A percentile compares a stretch with the other conserved stretches of the same genome.
Evolutionary conservation across 2,888 invertebrate genomes (phyloP).

Genomic region (Cataglyphis altisquamis): DNA sequence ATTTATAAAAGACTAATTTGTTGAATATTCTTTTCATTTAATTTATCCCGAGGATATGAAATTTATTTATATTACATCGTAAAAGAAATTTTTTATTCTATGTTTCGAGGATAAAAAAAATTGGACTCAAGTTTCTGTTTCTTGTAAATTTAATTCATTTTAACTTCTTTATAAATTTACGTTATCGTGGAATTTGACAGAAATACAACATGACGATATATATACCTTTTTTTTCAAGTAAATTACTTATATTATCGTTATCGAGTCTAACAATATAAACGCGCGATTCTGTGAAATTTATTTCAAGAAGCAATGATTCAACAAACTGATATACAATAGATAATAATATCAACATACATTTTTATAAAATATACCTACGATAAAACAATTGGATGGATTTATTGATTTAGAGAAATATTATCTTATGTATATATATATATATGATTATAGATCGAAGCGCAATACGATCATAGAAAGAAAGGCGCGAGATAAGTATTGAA

Average conservation of each 20-base stretch:
- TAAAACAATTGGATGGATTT: background rate
- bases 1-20: background rate
- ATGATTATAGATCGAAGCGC: background rate
- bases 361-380: constrained; percentile 6
- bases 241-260: constrained; percentile 27
- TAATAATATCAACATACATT: background rate
- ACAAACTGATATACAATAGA: background rate
- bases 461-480: background rate
- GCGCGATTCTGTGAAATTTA: constrained; percentile 9
- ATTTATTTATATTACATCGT: background rate
- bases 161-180: constrained; percentile 1
- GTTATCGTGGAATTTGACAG: background rate
- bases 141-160: constrained; percentile 15
- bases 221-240: background rate
- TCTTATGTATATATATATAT: background rate
- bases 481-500: constrained; percentile 11
- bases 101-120: background rate
- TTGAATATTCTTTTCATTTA: background rate
- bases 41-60: background rate
- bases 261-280: constrained; percentile 19
- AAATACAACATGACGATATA: constrained; percentile 7
- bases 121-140: background rate
- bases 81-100: background rate
- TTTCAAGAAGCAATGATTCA: constrained; percentile 3
- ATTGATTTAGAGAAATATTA: background rate